A percentile compares a stretch with the other conserved stretches of the same genome.
Evolutionary conservation across 2,113 vertebrate genomes (phyloP).

Genomic region (Uria aalge): DNA sequence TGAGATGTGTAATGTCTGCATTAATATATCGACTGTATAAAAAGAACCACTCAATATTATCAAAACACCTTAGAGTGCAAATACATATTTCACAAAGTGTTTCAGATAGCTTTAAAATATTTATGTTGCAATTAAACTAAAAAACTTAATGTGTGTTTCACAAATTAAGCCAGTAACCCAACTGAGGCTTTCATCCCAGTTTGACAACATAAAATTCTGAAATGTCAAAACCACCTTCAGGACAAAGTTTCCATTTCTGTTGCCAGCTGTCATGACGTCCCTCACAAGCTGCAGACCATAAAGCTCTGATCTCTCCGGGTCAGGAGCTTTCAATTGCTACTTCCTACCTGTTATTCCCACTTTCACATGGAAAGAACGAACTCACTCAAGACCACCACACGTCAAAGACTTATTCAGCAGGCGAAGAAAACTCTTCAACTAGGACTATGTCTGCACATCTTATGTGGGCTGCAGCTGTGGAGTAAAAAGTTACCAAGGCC

Average conservation of each 20-base stretch:
- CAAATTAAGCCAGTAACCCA: not conserved
- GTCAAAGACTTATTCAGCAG: not conserved
- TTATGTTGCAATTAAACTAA: constrained; percentile 4
- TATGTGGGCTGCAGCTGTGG: not conserved
- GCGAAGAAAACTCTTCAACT: not conserved
- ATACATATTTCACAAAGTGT: constrained; percentile 4
- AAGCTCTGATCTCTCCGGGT: not conserved
- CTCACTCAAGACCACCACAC: not conserved
- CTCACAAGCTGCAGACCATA: not conserved
- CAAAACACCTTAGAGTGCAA: not conserved
- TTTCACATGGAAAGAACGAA: not conserved
- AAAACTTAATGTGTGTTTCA: not conserved
- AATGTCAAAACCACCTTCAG: not conserved
- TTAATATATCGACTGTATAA: not conserved
- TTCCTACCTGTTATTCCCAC: not conserved
- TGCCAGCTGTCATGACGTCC: not conserved
- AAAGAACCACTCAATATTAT: not conserved
- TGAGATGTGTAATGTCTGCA: not conserved
- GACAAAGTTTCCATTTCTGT: constrained; percentile 4
- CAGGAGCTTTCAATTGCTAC: not conserved
- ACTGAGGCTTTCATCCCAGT: not conserved
- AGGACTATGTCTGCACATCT: not conserved
- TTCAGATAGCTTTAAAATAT: constrained; percentile 22
- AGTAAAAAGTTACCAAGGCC: not conserved
- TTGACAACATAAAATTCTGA: not conserved